Conservation (phyloP, 2,113 vertebrate genomes). For the Coreoperca whiteheadi region DNA sequence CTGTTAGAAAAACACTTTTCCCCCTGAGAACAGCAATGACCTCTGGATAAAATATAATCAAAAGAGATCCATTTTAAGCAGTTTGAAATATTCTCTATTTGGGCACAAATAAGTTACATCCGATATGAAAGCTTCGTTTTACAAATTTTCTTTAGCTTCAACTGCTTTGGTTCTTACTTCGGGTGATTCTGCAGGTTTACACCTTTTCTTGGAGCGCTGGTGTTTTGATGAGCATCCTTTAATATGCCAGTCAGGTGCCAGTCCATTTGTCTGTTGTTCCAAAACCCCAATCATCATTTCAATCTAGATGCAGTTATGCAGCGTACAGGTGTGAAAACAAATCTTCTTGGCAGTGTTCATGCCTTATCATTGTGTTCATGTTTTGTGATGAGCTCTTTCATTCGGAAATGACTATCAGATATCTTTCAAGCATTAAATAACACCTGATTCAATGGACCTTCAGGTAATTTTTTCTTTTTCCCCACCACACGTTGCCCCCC, state of each 20-base stretch:
- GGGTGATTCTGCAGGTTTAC: neutral
- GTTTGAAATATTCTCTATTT: neutral
- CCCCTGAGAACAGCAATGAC: neutral
- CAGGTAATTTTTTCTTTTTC: slow-evolving; percentile 6
- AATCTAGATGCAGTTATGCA: slow-evolving; percentile 49
- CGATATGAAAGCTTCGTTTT: neutral
- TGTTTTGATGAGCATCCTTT: slow-evolving; percentile 16
- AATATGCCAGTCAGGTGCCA: slow-evolving; percentile 26
- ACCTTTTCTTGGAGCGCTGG: neutral
- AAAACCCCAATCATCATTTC: slow-evolving; percentile 60
- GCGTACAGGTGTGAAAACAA: slow-evolving; percentile 59
- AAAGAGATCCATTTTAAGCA: slow-evolving; percentile 5
- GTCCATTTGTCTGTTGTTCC: slow-evolving; percentile 50
- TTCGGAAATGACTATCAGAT: slow-evolving; percentile 50
- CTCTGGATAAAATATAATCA: slow-evolving; percentile 4
- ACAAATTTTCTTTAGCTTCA: neutral
- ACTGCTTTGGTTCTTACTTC: neutral
- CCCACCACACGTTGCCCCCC: no score
- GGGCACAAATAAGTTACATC: neutral
- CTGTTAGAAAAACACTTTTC: neutral
- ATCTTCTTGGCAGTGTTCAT: slow-evolving; percentile 15
- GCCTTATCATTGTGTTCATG: slow-evolving; percentile 49
- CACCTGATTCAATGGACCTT: slow-evolving; percentile 14
- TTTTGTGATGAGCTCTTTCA: slow-evolving; percentile 55
- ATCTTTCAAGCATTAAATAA: slow-evolving; percentile 52